A percentile compares a stretch with the other conserved stretches of the same genome.
Evolutionary conservation across 2,113 vertebrate genomes (phyloP).

Genomic region (Desmodus rotundus): DNA sequence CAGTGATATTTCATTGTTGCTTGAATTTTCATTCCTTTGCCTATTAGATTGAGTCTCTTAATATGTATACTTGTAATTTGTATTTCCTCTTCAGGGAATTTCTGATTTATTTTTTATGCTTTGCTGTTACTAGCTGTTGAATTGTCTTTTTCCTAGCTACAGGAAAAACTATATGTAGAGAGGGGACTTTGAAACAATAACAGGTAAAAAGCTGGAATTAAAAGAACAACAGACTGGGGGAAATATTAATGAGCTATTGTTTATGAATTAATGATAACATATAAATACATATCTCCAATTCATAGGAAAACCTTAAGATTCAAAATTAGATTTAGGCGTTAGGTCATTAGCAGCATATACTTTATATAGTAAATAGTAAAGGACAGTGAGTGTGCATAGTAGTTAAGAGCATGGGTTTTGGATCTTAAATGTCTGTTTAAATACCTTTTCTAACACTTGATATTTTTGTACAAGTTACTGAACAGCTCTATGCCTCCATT

Average conservation of each 20-base stretch:
- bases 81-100: slow-evolving; percentile 19
- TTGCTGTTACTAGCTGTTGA: not conserved
- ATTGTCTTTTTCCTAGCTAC: slow-evolving; percentile 1
- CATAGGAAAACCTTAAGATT: not conserved
- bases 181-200: not conserved
- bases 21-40: not conserved
- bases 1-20: not conserved
- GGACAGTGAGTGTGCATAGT: not conserved
- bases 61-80: not conserved
- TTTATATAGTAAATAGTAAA: not conserved
- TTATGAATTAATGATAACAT: not conserved
- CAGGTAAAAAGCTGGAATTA: not conserved
- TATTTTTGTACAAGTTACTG: not conserved
- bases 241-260: not conserved
- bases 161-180: not conserved
- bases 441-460: not conserved
- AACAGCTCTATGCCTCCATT: not conserved
- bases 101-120: not conserved
- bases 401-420: not conserved
- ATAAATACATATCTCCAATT: not conserved
- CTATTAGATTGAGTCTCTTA: not conserved
- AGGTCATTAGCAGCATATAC: not conserved
- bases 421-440: not conserved
- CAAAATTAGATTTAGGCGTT: not conserved
- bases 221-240: not conserved